Evolutionary conservation across 1,140 invertebrate genomes (phyloP), one percentile per base, ranked within the genome.

Genomic region (Meloidogyne hapla): DNA sequence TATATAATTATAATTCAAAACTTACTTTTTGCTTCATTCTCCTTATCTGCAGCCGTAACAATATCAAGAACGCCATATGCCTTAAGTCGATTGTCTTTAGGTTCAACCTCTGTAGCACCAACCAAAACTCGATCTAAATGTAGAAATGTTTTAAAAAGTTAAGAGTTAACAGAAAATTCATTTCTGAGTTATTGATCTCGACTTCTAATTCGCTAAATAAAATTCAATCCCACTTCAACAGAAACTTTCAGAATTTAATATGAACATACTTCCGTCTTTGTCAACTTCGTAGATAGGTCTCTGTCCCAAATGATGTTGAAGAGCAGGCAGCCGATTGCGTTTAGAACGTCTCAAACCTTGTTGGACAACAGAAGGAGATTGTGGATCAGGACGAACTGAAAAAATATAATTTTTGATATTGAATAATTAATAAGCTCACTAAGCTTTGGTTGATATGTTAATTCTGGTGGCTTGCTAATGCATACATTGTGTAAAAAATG

Each of bases 101-200:
- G 12, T 9, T 69, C 69, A 62, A 71, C 28, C 13, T 76, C 38
- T 15, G 21, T 75, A 1, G 40, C 75, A 3, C 75, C 75, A 23
- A 76, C 75, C n/a, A 76, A 62, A 15, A 48, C 63, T 62, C 40
- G 56, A 67, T 76, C 75, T 76, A 65, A 56, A n/a, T n/a, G n/a
- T n/a, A n/a, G n/a, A 71, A 38, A 68, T 26, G 18, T 48, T 15
- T 21, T 33, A n/a, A 33, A 33, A 33, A 33, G 12, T 62, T 62
- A 23, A n/a, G 6, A 12, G 12, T 62, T 62, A 6, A 6, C 23
- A 62, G 23, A 12, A 62, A 5, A 23, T n/a, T n/a, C n/a, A n/a
- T n/a, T n/a, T n/a, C n/a, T n/a, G n/a, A n/a, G n/a, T n/a, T n/a
- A n/a, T n/a, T n/a, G n/a, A n/a, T n/a, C n/a, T n/a, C n/a, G n/a